Base-by-base conservation (phyloP, 1,140 invertebrate species). In the Bombus impatiens region DNA sequence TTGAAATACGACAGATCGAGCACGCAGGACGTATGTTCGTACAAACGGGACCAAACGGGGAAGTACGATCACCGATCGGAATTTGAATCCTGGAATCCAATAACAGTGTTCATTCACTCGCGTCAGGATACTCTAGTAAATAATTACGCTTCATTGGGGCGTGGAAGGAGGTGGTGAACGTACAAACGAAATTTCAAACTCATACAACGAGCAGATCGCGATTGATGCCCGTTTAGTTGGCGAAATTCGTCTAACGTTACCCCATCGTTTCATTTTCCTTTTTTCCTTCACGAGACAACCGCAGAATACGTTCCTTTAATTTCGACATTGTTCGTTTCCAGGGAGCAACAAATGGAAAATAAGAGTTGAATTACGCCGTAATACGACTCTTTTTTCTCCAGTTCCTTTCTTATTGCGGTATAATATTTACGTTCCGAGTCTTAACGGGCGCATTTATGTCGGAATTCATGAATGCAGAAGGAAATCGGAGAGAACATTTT, bases 1-100 rank as follows among this genome's bases (percentile, higher is more conserved):
- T 80, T 91, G 84, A 91, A 88, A 91, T 90, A 90, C 91, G 90
- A 92, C 91, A 91, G 90, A 90, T 91, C 88, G 88, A 62, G 81
- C 77, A 65, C 47, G 82, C 88, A 77, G 85, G 68, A 65, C 78
- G 72, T 80, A 72, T 74, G 83, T 81, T 57, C 70, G 65, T 53
- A 62, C 65, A 77, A 70, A 83, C 72, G 85, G 40, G 85, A 70
- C 80, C 42, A 47, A 75, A 62, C n/a, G 37, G 18, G n/a, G 71
- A 65, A 71, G 77, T 72, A 78, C 65, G 68, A 65, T 72, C 72
- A 70, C 78, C 44, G 81, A 86, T 79, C 78, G 83, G 82, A 90
- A 90, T 89, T 90, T 86, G 77, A 90, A 80, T 80, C 83, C 68
- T n/a, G 78, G 83, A 85, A 85, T 80, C 83, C 83, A 80, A 85